phyloP scores from a whole-genome alignment of 2,888 invertebrate genomes.

The Lordiphosa fenestrarum region DNA sequence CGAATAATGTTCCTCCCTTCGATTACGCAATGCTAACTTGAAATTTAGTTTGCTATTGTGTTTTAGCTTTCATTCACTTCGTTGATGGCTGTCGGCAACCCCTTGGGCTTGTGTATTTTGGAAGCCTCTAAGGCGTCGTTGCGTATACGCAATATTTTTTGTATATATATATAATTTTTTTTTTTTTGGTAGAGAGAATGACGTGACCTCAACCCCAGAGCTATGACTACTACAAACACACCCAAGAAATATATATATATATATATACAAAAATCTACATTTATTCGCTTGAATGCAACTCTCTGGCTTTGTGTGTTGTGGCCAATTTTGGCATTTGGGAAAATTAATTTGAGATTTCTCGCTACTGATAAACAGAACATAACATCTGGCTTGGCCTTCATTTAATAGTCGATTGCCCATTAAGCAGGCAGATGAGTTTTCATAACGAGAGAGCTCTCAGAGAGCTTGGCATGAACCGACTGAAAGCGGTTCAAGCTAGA shows the following conservation, averaged over 20 bases:
- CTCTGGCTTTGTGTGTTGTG: slow-evolving; percentile 15
- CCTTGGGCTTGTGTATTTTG: slow-evolving; percentile 25
- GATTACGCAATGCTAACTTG: slow-evolving; percentile 58
- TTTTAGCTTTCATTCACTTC: slow-evolving; percentile 40
- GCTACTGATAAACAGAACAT: slow-evolving; percentile 38
- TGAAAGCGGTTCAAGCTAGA: slow-evolving; percentile 22
- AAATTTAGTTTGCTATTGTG: slow-evolving; percentile 25
- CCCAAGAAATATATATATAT: slow-evolving; percentile 15
- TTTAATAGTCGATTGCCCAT: slow-evolving; percentile 32
- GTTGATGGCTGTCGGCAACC: slow-evolving; percentile 26
- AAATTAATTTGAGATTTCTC: slow-evolving; percentile 58
- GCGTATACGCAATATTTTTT: slow-evolving; percentile 68
- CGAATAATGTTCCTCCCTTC: slow-evolving; percentile 28
- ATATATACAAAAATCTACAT: slow-evolving; percentile 1
- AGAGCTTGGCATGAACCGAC: slow-evolving; percentile 15
- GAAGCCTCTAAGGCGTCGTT: slow-evolving; percentile 51
- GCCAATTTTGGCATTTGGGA: slow-evolving; percentile 60
- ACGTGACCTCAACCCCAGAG: slow-evolving; percentile 25
- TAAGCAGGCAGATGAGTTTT: slow-evolving; percentile 16
- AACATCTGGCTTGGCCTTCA: slow-evolving; percentile 34
- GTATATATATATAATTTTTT: slow-evolving; percentile 30
- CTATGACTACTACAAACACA: slow-evolving; percentile 15
- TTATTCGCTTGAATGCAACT: slow-evolving; percentile 69
- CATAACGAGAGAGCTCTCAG: too few relatives aligned
- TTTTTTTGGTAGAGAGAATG: slow-evolving; percentile 22